Percentiles rank a stretch among this genome's conserved stretches.
These are phyloP conservation scores for Nasonia giraulti DNA, from an alignment of 1,140 invertebrate species.

Conservation along the genomic window DNA sequence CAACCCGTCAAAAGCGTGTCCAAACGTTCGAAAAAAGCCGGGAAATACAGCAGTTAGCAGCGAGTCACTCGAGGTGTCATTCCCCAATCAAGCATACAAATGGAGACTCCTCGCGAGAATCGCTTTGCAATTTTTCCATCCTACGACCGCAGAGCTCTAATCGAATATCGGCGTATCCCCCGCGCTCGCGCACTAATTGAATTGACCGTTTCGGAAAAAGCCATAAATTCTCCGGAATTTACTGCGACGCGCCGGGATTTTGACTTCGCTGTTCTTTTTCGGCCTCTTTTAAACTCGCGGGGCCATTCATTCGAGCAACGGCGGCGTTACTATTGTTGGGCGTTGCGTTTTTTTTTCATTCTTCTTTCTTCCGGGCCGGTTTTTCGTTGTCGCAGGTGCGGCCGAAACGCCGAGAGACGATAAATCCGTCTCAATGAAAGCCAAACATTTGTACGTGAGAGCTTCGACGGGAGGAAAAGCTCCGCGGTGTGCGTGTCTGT, in stretches of 20 bases:
- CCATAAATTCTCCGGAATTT: conserved; percentile 43
- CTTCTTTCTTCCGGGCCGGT: neutral
- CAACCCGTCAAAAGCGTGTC: too few relatives aligned
- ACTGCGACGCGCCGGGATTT: conserved; percentile 34
- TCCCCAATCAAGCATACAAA: neutral
- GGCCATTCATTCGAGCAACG: neutral
- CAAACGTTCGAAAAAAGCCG: too few relatives aligned
- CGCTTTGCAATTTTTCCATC: neutral
- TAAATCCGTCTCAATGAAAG: conserved; percentile 50
- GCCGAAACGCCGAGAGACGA: conserved; percentile 31
- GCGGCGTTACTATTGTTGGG: neutral
- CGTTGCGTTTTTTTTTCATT: neutral
- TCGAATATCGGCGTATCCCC: neutral
- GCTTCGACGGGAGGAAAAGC: neutral
- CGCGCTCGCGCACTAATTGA: neutral
- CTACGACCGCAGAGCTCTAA: neutral
- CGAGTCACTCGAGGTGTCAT: neutral
- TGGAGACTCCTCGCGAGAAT: neutral
- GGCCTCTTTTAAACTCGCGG: conserved; percentile 22
- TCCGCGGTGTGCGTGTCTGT: neutral
- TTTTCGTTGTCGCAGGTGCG: conserved; percentile 10
- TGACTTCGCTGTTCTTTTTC: neutral
- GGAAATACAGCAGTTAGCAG: too few relatives aligned
- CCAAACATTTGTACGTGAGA: conserved; percentile 45
- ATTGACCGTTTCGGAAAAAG: conserved; percentile 39